Percentiles rank a stretch among this genome's conserved stretches.
phyloP scores from a whole-genome alignment of 2,888 invertebrate genomes.

The Caenorhabditis macrosperma region DNA sequence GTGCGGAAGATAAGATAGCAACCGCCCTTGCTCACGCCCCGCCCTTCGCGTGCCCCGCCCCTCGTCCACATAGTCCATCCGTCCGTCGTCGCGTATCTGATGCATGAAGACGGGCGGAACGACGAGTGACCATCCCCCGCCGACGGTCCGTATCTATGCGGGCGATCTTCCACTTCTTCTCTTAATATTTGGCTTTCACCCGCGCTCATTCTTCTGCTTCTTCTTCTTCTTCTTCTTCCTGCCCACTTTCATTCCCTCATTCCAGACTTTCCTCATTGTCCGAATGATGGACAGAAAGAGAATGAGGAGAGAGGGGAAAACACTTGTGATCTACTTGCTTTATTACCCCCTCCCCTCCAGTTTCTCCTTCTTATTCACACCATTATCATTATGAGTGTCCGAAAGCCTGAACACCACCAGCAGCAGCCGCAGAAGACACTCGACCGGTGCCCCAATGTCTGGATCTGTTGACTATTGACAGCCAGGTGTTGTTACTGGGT shows the following conservation, averaged over 20 bases:
- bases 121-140: slow-evolving; percentile 42
- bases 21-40: slow-evolving; percentile 1
- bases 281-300: slow-evolving; percentile 15
- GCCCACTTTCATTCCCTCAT: slow-evolving; percentile 10
- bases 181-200: slow-evolving; percentile 48
- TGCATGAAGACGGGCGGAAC: slow-evolving; percentile 51
- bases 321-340: slow-evolving; percentile 36
- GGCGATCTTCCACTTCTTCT: slow-evolving; percentile 36
- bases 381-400: slow-evolving; percentile 42
- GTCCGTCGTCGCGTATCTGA: slow-evolving; percentile 28
- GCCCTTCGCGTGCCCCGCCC: slow-evolving; percentile 22
- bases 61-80: slow-evolving; percentile 16
- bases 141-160: slow-evolving; percentile 30
- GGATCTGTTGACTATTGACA: slow-evolving; percentile 2
- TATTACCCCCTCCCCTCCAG: slow-evolving; percentile 27
- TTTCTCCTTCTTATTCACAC: slow-evolving; percentile 22
- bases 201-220: slow-evolving; percentile 13
- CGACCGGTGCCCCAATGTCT: slow-evolving; percentile 30
- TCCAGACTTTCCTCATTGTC: no score
- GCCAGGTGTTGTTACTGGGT: slow-evolving; percentile 45
- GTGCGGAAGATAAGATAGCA: background rate
- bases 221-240: slow-evolving; percentile 12
- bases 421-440: background rate
- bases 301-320: slow-evolving; percentile 25
- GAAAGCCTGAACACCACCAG: no score